Percentiles rank a stretch among this genome's conserved stretches.
These are phyloP conservation scores for Lanistes nyassanus DNA, from an alignment of 1,140 invertebrate genomes.

Conservation along the genomic window DNA sequence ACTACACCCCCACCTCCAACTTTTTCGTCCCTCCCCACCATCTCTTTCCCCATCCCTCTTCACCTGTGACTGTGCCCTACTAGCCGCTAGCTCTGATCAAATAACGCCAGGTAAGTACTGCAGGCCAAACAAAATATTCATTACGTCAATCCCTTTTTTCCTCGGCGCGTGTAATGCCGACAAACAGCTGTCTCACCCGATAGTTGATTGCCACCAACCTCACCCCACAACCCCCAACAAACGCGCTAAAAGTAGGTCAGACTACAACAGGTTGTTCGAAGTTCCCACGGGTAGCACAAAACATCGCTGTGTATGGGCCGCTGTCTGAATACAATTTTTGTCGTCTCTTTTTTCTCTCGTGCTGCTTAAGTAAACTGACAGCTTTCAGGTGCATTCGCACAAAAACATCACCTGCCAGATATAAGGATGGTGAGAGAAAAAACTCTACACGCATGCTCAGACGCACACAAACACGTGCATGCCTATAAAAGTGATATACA, in stretches of 20 bases:
- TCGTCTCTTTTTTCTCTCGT: background rate
- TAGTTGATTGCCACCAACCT: too few species aligned
- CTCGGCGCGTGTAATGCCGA: background rate
- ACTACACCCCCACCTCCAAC: background rate
- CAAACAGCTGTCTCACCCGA: conserved; percentile 1
- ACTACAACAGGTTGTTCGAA: too few species aligned
- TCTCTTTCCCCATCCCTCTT: background rate
- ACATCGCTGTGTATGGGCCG: background rate
- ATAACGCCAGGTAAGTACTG: too few species aligned
- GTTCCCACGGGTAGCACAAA: background rate
- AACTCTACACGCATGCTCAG: background rate
- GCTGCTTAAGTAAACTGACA: background rate
- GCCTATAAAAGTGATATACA: background rate
- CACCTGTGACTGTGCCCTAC: background rate
- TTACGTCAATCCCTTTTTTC: background rate
- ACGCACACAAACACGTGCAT: conserved; percentile 3
- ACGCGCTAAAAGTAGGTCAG: background rate
- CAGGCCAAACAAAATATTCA: background rate
- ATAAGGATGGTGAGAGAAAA: background rate
- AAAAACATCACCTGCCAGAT: background rate
- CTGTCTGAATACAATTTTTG: background rate
- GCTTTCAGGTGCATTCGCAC: background rate
- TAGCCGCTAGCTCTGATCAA: background rate
- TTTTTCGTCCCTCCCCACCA: background rate
- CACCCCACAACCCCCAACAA: background rate